phyloP scores from a whole-genome alignment of 2,797 vertebrate genomes.

The Champsocephalus gunnari region DNA sequence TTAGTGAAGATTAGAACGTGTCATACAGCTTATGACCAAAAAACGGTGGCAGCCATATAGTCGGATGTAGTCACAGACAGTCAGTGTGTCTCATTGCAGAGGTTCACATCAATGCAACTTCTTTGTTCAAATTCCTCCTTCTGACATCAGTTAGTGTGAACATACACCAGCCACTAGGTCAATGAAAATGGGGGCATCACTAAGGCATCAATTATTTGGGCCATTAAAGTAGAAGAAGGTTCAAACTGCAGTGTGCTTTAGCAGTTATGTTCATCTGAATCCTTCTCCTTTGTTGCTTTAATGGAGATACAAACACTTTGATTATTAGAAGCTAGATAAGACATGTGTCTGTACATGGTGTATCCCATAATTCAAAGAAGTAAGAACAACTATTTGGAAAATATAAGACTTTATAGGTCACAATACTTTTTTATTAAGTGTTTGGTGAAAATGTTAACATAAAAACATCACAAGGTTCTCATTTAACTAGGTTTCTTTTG shows the following conservation, averaged over 20 bases:
- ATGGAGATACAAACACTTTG: slow-evolving; percentile 42
- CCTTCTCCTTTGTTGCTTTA: slow-evolving; percentile 20
- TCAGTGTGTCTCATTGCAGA: neutral
- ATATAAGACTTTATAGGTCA: slow-evolving; percentile 18
- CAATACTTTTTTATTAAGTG: neutral
- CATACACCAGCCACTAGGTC: slow-evolving; percentile 25
- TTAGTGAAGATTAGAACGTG: neutral
- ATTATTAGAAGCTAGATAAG: slow-evolving; percentile 31
- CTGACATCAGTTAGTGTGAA: slow-evolving; percentile 13
- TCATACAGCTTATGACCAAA: neutral
- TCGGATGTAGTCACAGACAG: neutral
- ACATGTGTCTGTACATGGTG: slow-evolving; percentile 42
- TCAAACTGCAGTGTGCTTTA: slow-evolving; percentile 14
- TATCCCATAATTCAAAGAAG: slow-evolving; percentile 18
- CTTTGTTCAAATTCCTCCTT: slow-evolving; percentile 10
- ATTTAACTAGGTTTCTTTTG: slow-evolving; percentile 11
- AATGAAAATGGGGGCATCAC: slow-evolving; percentile 40
- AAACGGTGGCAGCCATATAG: neutral
- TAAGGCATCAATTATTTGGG: slow-evolving; percentile 37
- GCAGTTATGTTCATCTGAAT: slow-evolving; percentile 19
- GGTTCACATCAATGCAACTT: neutral
- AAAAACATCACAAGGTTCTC: slow-evolving; percentile 1
- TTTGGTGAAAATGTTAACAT: slow-evolving; percentile 13
- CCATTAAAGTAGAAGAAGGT: slow-evolving; percentile 31
- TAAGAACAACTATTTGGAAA: slow-evolving; percentile 19